These are phyloP conservation scores for Eidolon helvum DNA, from an alignment of 2,113 vertebrate species.

Conservation along the genomic window DNA sequence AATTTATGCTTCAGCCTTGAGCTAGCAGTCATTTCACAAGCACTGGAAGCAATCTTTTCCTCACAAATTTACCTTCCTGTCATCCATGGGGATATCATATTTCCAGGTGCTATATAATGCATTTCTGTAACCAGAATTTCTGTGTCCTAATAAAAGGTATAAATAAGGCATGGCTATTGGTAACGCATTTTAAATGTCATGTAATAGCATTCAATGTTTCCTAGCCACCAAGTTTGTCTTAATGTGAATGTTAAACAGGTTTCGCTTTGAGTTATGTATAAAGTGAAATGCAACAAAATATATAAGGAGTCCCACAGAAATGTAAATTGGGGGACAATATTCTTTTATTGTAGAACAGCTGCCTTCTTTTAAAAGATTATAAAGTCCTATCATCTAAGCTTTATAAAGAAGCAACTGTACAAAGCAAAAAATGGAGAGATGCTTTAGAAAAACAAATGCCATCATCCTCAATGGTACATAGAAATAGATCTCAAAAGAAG, in stretches of 20 bases:
- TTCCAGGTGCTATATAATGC: slow-evolving; percentile 31
- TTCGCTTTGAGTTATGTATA: neutral
- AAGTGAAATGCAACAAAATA: slow-evolving; percentile 19
- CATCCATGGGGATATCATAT: neutral
- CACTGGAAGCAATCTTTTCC: neutral
- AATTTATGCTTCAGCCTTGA: slow-evolving; percentile 55
- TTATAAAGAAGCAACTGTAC: slow-evolving; percentile 15
- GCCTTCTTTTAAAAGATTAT: neutral
- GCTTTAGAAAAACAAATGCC: neutral
- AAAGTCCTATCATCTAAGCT: neutral
- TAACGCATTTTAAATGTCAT: slow-evolving; percentile 51
- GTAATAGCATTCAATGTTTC: neutral
- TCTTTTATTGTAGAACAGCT: neutral
- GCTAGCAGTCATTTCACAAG: slow-evolving; percentile 45
- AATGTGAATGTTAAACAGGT: neutral
- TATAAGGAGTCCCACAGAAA: neutral
- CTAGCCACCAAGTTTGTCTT: slow-evolving; percentile 10
- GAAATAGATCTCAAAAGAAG: neutral
- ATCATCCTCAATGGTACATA: neutral
- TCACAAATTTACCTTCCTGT: slow-evolving; percentile 55
- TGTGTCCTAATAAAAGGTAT: slow-evolving; percentile 20
- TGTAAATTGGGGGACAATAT: neutral
- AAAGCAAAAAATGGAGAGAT: neutral
- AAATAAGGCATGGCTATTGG: neutral
- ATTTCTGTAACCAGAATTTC: slow-evolving; percentile 52